Evolutionary conservation across 2,888 invertebrate species (phyloP).

Genomic region (Dusona sp.): DNA sequence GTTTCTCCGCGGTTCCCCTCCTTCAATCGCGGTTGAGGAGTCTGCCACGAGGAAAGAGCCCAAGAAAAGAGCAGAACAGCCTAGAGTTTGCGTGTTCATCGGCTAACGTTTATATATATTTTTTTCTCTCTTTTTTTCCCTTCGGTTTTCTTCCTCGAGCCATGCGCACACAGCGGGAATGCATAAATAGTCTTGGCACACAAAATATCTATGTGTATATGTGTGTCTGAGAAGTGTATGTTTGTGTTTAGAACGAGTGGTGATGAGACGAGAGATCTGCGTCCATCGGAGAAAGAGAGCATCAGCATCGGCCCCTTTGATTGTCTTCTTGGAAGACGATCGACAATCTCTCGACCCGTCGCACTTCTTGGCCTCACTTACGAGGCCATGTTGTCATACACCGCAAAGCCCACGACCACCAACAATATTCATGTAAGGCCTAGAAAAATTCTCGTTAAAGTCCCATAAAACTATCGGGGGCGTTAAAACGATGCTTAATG

Average conservation of each 20-base stretch:
- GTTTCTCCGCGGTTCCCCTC: constrained; percentile 35
- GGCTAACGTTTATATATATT: constrained; percentile 79
- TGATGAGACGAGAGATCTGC: constrained; percentile 53
- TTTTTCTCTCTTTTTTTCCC: constrained; percentile 69
- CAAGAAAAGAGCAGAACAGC: constrained; percentile 22
- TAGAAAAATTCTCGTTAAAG: constrained; percentile 57
- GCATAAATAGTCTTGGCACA: constrained; percentile 77
- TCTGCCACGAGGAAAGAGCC: constrained; percentile 29
- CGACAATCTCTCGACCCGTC: constrained; percentile 72
- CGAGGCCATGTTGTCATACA: constrained; percentile 20
- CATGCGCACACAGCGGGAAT: constrained; percentile 75
- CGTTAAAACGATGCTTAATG: constrained; percentile 61
- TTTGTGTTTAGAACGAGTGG: constrained; percentile 16
- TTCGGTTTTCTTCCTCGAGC: constrained; percentile 60
- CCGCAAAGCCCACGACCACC: not conserved
- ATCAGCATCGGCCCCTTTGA: constrained; percentile 77
- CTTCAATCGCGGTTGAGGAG: constrained; percentile 36
- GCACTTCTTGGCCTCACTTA: constrained; percentile 58
- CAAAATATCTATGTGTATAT: not conserved
- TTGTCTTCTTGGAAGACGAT: constrained; percentile 81
- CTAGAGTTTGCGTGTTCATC: constrained; percentile 81
- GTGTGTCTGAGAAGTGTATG: not conserved
- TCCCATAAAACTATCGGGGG: constrained; percentile 46
- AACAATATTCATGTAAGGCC: not conserved
- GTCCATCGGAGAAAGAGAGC: constrained; percentile 52